Evolutionary conservation across 2,797 vertebrate species (phyloP).

Genomic region (Lithobates pipiens): DNA sequence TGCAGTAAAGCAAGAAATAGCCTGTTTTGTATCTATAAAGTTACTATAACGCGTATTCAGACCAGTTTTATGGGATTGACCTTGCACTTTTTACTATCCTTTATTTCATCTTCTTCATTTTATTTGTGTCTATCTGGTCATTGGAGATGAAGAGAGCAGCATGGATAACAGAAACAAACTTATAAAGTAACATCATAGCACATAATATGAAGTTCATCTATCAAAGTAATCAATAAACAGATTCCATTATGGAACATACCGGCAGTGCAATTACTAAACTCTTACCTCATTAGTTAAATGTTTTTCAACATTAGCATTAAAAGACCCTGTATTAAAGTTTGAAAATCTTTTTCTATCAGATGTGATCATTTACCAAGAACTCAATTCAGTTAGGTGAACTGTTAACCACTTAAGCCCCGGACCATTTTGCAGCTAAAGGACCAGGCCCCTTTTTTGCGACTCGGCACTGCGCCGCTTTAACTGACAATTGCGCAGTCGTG

Average conservation of each 20-base stretch:
- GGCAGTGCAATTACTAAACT: neutral
- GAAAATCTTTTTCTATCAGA: too few species aligned
- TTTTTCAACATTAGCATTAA: too few species aligned
- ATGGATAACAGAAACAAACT: neutral
- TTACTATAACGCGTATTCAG: slow-evolving; percentile 2
- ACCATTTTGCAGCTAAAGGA: too few species aligned
- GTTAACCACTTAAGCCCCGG: too few species aligned
- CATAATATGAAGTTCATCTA: too few species aligned
- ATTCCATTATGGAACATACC: neutral
- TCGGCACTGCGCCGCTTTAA: too few species aligned
- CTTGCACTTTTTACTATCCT: neutral
- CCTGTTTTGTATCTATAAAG: slow-evolving; percentile 22
- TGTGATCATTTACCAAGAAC: too few species aligned
- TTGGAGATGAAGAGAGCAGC: neutral
- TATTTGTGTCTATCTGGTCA: neutral
- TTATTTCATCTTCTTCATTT: slow-evolving; percentile 6
- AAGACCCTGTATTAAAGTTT: too few species aligned
- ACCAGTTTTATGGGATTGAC: neutral
- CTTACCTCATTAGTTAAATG: neutral
- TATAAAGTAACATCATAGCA: neutral
- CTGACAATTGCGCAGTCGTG: too few species aligned
- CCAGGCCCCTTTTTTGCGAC: too few species aligned
- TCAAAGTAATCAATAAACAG: neutral
- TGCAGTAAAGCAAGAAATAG: slow-evolving; percentile 32
- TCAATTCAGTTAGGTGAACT: too few species aligned